Percentiles rank a stretch among this genome's conserved stretches.
phyloP scores from a whole-genome alignment of 2,113 vertebrate genomes.

The Amphilophus citrinellus region DNA sequence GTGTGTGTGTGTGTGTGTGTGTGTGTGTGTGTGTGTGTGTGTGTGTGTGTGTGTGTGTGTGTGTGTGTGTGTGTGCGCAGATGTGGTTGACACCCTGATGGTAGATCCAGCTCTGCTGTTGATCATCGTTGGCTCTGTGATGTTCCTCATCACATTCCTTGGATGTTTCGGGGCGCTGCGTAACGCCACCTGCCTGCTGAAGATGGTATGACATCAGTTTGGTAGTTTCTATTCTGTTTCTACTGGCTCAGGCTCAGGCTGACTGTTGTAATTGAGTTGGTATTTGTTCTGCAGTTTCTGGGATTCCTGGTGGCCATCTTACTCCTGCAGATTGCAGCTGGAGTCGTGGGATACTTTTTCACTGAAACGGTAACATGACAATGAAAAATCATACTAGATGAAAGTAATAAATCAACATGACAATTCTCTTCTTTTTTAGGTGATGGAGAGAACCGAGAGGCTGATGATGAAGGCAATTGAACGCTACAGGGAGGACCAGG shows the following conservation, averaged over 20 bases:
- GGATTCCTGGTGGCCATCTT: slow-evolving; percentile 76
- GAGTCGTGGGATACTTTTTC: slow-evolving; percentile 79
- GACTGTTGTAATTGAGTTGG: neutral
- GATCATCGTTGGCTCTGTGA: slow-evolving; percentile 77
- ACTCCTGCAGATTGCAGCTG: slow-evolving; percentile 81
- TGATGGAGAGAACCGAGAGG: slow-evolving; percentile 76
- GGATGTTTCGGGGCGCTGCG: slow-evolving; percentile 84
- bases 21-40: neutral
- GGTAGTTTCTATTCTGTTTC: neutral
- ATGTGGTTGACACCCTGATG: slow-evolving; percentile 24
- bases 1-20: too few relatives aligned
- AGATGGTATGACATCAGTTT: slow-evolving; percentile 48
- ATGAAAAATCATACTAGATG: too few relatives aligned
- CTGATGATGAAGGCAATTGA: slow-evolving; percentile 74
- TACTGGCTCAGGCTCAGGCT: neutral
- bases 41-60: neutral
- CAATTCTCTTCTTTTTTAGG: slow-evolving; percentile 55
- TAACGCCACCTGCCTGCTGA: slow-evolving; percentile 77
- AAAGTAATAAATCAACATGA: neutral
- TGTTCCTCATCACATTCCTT: slow-evolving; percentile 83
- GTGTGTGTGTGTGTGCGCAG: neutral
- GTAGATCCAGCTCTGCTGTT: slow-evolving; percentile 83
- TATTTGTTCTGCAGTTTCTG: slow-evolving; percentile 76
- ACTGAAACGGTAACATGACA: slow-evolving; percentile 77
- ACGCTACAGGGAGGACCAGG: slow-evolving; percentile 83